Evolutionary conservation across 2,113 vertebrate genomes (phyloP).

Genomic region (Neotoma lepida): DNA sequence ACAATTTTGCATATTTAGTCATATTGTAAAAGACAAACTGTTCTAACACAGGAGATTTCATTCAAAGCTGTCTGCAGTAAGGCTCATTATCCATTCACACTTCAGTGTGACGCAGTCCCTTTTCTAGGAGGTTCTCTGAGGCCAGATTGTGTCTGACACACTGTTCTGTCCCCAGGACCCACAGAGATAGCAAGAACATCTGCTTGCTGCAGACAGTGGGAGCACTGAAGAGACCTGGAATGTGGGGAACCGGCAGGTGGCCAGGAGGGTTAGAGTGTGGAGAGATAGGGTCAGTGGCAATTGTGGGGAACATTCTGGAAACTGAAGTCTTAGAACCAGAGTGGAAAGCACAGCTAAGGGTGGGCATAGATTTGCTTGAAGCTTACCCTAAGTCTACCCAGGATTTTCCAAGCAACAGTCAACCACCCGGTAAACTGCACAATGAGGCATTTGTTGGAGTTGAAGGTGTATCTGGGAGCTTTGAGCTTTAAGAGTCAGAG

Average conservation of each 20-base stretch:
- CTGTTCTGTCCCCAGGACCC: not conserved
- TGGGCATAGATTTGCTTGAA: not conserved
- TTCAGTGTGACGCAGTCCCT: not conserved
- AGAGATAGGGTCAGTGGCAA: not conserved
- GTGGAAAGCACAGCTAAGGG: not conserved
- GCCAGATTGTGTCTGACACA: not conserved
- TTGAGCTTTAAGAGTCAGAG: conserved; percentile 12
- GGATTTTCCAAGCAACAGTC: not conserved
- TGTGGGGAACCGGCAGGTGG: not conserved
- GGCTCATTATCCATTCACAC: not conserved
- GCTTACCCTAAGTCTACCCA: not conserved
- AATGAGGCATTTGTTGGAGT: not conserved
- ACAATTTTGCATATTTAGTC: not conserved
- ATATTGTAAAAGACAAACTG: not conserved
- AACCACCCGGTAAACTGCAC: not conserved
- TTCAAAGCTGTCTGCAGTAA: not conserved
- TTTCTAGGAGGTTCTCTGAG: not conserved
- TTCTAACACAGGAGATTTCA: not conserved
- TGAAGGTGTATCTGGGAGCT: not conserved
- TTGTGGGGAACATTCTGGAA: no score
- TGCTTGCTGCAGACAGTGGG: not conserved
- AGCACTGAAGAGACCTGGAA: not conserved
- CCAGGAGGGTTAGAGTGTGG: not conserved
- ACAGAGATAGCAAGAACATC: not conserved
- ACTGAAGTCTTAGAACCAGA: not conserved